Evolutionary conservation across 2,797 vertebrate genomes (phyloP).

Genomic region (Microchirus variegatus): DNA sequence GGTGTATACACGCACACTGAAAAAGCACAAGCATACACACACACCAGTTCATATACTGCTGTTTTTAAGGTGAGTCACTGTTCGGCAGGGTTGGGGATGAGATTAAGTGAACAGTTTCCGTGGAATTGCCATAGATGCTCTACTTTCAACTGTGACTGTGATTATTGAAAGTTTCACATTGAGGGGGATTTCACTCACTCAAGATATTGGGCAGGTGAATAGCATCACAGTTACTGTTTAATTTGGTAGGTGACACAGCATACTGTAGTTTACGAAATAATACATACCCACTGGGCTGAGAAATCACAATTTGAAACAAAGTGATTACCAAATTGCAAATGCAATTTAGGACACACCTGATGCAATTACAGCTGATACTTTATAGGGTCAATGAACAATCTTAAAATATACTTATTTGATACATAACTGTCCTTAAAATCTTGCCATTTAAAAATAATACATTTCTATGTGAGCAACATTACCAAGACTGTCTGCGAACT

Average conservation of each 20-base stretch:
- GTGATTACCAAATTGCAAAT: no score
- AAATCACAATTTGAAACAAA: no score
- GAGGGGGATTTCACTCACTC: conserved; percentile 20
- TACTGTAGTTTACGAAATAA: no score
- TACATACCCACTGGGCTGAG: no score
- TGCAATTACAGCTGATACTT: no score
- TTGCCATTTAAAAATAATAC: no score
- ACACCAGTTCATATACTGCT: conserved; percentile 33
- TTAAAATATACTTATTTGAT: no score
- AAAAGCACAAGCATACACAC: conserved; percentile 30
- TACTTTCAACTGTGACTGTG: conserved; percentile 63
- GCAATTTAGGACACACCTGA: no score
- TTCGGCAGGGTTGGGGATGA: conserved; percentile 46
- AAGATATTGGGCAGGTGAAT: neutral
- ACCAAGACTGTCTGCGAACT: no score
- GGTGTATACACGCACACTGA: neutral
- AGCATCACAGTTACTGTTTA: neutral
- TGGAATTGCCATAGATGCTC: conserved; percentile 56
- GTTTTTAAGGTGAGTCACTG: conserved; percentile 72
- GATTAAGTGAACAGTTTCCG: conserved; percentile 52
- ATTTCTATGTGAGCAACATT: no score
- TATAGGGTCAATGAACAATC: no score
- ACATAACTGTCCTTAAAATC: no score
- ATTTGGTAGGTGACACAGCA: neutral
- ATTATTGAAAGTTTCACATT: conserved; percentile 23